Percentiles rank a stretch among this genome's conserved stretches.
Conservation (phyloP, 2,797 vertebrate genomes). For the Cyprinella venusta region DNA sequence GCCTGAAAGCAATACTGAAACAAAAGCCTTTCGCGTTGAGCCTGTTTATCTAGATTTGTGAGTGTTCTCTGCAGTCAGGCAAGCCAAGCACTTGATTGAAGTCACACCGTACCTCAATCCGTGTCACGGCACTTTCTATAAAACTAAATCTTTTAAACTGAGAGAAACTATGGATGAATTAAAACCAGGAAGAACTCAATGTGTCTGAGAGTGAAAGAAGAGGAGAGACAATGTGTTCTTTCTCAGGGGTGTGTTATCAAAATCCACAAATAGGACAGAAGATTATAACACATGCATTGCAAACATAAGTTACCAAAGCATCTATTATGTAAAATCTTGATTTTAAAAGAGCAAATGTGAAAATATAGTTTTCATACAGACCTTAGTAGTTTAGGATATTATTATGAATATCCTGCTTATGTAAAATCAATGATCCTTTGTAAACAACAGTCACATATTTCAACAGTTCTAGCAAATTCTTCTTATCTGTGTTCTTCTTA, state of each 20-base stretch:
- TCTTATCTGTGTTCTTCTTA: too few relatives aligned
- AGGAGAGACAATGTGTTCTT: background rate
- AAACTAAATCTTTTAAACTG: slow-evolving; percentile 61
- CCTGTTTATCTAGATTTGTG: slow-evolving; percentile 55
- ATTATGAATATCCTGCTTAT: background rate
- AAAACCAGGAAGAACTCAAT: slow-evolving; percentile 23
- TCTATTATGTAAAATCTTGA: background rate
- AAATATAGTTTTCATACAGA: background rate
- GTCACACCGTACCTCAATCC: slow-evolving; percentile 66
- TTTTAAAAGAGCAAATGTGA: background rate
- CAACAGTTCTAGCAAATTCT: background rate
- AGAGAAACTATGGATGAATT: slow-evolving; percentile 4
- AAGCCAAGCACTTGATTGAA: slow-evolving; percentile 69
- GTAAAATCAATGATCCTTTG: background rate
- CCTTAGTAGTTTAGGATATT: too few relatives aligned
- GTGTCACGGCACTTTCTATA: slow-evolving; percentile 60
- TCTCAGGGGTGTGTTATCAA: background rate
- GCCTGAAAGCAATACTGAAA: background rate
- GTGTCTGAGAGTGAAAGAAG: background rate
- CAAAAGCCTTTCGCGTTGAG: background rate
- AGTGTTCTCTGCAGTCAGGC: slow-evolving; percentile 31
- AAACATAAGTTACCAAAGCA: background rate
- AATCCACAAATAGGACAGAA: background rate
- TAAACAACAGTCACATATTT: background rate
- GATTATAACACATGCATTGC: background rate